A percentile compares a stretch with the other conserved stretches of the same genome.
Conservation (phyloP, 2,888 invertebrate genomes). For the Noctua fimbriata region DNA sequence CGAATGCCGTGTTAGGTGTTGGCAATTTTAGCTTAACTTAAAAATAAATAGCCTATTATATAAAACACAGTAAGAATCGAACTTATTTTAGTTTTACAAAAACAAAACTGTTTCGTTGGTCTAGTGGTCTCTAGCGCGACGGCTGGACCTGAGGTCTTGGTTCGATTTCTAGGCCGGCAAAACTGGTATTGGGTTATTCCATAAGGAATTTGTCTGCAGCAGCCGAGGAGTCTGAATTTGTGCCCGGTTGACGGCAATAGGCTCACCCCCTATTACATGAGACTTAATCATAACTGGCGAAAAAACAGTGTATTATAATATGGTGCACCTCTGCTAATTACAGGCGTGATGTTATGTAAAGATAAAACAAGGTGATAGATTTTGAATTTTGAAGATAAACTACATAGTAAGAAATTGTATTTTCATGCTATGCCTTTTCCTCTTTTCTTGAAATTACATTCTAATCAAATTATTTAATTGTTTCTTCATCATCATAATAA, state of each 20-base stretch:
- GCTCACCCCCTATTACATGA: background rate
- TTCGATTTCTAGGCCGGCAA: background rate
- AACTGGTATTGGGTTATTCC: background rate
- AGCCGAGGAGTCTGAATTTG: background rate
- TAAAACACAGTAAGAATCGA: background rate
- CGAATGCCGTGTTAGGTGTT: slow-evolving; percentile 2
- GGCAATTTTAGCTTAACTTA: background rate
- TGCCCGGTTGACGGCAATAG: background rate
- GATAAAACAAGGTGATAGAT: too few species aligned
- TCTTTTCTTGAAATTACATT: background rate
- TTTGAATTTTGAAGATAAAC: background rate
- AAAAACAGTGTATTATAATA: background rate
- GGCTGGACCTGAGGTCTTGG: background rate
- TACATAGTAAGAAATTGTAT: background rate
- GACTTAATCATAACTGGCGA: background rate
- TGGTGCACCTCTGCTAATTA: background rate
- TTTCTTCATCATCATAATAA: background rate
- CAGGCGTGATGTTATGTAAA: too few species aligned
- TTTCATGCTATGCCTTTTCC: background rate
- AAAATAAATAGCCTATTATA: background rate
- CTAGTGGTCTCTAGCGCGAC: background rate
- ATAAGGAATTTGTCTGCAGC: background rate
- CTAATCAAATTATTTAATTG: too few species aligned
- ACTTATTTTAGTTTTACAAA: background rate
- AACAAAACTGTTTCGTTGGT: background rate